phyloP scores from a whole-genome alignment of 1,140 invertebrate species.

The Drosophila navojoa region DNA sequence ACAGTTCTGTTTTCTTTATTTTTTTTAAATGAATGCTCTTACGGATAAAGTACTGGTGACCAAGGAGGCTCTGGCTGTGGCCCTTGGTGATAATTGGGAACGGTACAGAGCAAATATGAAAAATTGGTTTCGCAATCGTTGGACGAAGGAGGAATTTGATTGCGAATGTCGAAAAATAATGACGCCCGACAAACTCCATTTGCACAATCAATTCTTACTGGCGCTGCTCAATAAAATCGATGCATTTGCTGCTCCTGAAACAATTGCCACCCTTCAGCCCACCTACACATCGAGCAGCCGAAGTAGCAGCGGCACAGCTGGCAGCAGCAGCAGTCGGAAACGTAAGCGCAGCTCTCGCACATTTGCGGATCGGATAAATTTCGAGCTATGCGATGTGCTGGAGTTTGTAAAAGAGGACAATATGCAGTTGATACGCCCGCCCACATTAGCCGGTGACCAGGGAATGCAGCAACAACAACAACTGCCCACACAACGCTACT shows the following conservation, averaged over 20 bases:
- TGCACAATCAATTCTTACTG: slow-evolving; percentile 93
- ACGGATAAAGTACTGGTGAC: slow-evolving; percentile 83
- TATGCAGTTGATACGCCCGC: slow-evolving; percentile 69
- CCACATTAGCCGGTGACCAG: slow-evolving; percentile 48
- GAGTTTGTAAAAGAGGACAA: slow-evolving; percentile 85
- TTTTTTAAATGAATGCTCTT: slow-evolving; percentile 56
- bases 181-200: slow-evolving; percentile 88
- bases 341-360: slow-evolving; percentile 85
- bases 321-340: slow-evolving; percentile 84
- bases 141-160: slow-evolving; percentile 93
- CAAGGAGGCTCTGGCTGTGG: slow-evolving; percentile 86
- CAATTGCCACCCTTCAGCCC: slow-evolving; percentile 34
- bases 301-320: slow-evolving; percentile 65
- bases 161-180: slow-evolving; percentile 89
- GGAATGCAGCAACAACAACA: slow-evolving; percentile 65
- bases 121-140: slow-evolving; percentile 89
- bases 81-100: slow-evolving; percentile 87
- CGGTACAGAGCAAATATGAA: slow-evolving; percentile 89
- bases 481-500: slow-evolving; percentile 84
- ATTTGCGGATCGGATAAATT: slow-evolving; percentile 87
- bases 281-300: slow-evolving; percentile 69
- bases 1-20: not conserved
- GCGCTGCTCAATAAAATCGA: slow-evolving; percentile 92
- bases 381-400: slow-evolving; percentile 86
- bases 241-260: slow-evolving; percentile 85